These are phyloP conservation scores for Nymphicus hollandicus DNA, from an alignment of 2,113 vertebrate genomes.

Conservation along the genomic window DNA sequence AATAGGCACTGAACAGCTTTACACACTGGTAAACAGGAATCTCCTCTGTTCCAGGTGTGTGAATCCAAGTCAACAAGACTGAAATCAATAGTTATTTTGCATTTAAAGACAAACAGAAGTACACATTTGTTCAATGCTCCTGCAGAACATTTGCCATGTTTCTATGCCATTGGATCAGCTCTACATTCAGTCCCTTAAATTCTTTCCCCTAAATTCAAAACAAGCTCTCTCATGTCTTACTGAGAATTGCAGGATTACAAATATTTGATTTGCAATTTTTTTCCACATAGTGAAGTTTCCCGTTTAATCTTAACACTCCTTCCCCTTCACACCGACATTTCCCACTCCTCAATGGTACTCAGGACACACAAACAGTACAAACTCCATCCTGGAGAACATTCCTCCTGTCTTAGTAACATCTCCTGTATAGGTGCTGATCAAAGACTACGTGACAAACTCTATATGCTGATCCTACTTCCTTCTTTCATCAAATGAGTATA, in stretches of 20 bases:
- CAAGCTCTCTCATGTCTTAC: neutral
- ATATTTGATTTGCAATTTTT: neutral
- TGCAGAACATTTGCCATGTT: neutral
- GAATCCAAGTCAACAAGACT: neutral
- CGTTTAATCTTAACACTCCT: neutral
- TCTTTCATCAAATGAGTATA: constrained; percentile 22
- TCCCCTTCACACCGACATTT: neutral
- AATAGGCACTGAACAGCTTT: neutral
- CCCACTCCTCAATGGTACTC: accelerated
- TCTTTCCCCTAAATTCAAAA: neutral
- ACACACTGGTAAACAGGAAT: too few species aligned
- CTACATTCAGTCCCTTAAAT: accelerated
- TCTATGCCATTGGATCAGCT: neutral
- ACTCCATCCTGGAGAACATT: neutral
- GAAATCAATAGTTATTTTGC: neutral
- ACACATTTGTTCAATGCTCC: neutral
- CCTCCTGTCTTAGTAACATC: neutral
- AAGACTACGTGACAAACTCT: neutral
- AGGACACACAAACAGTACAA: neutral
- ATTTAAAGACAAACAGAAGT: neutral
- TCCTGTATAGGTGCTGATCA: neutral
- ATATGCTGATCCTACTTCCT: neutral
- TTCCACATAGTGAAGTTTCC: neutral
- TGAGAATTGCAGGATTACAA: neutral
- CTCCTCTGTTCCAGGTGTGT: neutral